phyloP scores from a whole-genome alignment of 2,113 vertebrate species.

The Eupsittula cactorum region DNA sequence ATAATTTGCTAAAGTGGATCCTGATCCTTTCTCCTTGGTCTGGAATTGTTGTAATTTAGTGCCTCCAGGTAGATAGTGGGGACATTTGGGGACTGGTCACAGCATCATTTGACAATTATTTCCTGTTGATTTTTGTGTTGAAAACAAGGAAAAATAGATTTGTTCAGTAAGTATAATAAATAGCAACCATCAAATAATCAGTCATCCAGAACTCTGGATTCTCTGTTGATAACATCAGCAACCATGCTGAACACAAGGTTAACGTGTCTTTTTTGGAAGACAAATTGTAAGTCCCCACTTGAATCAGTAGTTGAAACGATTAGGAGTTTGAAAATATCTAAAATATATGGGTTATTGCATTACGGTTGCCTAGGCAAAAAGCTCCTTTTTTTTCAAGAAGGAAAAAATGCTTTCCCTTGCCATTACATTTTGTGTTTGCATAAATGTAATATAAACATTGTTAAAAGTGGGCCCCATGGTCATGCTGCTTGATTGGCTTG shows the following conservation, averaged over 20 bases:
- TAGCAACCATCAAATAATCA: background rate
- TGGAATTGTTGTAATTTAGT: background rate
- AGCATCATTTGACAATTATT: background rate
- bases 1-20: background rate
- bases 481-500: background rate
- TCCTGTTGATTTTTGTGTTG: background rate
- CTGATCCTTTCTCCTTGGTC: background rate
- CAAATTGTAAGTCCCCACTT: background rate
- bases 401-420: background rate
- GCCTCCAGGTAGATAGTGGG: background rate
- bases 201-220: background rate
- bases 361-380: background rate
- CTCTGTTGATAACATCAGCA: background rate
- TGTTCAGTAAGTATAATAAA: background rate
- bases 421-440: background rate
- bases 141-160: background rate
- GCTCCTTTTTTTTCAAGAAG: background rate
- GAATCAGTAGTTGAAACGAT: background rate
- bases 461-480: background rate
- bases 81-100: background rate
- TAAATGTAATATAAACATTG: background rate
- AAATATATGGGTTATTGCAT: background rate
- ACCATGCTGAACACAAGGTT: background rate
- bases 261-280: background rate
- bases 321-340: background rate